Base-by-base conservation (phyloP, 2,888 invertebrate genomes). In the Eupelmus urozonus region DNA sequence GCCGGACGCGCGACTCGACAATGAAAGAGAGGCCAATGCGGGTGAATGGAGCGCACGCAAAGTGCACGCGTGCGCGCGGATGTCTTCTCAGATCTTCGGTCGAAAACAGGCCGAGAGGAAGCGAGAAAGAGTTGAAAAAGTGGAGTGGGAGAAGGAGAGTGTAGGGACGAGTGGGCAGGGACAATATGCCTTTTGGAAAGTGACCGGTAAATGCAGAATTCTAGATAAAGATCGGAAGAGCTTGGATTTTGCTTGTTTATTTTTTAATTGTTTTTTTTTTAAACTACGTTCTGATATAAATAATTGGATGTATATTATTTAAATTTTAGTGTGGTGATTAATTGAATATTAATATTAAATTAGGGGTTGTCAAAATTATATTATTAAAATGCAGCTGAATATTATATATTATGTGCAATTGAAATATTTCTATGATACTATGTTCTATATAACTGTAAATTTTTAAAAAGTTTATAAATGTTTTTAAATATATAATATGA, bases 61-160 rank as follows among this genome's bases (percentile, higher is more conserved):
- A 73, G 70, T 59, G 70, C 45, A 42, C 23, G 72, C n/a, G 63
- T 70, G 45, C 59, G 42, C 70, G 60, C 70, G 25, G 20, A 42
- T 59, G 45, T 49, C 49, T 49, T 60, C 57, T 42, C 57, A 11
- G 49, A 71, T 71, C 70, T 49, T 20, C 25, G n/a, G 59, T 23
- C 45, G 27, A 70, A 70, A 45, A 45, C 45, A 70, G 18, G n/a
- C 59, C 59, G 59, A 57, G 45, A 45, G 69, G 69, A 69, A 69
- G 49, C 29, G 29, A 71, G 60, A 60, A 71, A 69, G 55, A 55
- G 55, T 55, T 55, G 67, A 42, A 25, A 55, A 59, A 42, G 23
- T 42, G 16, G 71, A 51, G 55, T 53, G 20, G 51, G 18, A 51
- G 70, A 49, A 57, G 16, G n/a, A n/a, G n/a, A 25, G n/a, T 13